phyloP scores from a whole-genome alignment of 2,113 vertebrate genomes.

The Anarrhichthys ocellatus region DNA sequence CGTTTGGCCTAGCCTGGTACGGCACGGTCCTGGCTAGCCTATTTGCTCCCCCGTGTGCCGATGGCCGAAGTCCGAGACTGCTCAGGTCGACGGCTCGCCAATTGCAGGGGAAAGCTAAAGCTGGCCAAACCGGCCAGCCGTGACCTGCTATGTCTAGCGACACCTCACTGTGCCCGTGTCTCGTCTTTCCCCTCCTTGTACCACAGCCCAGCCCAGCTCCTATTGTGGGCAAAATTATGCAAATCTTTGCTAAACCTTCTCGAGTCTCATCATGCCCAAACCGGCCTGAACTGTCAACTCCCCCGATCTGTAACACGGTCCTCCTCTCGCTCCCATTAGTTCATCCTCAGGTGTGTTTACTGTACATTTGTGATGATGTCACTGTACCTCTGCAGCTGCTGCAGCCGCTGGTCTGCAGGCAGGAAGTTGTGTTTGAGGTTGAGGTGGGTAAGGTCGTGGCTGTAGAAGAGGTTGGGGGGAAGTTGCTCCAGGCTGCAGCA shows the following conservation, averaged over 20 bases:
- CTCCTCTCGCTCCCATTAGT: neutral
- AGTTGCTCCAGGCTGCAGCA: constrained; percentile 97
- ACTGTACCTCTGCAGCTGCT: constrained; percentile 91
- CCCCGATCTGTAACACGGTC: neutral
- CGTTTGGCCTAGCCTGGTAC: constrained; percentile 56
- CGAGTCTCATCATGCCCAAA: constrained; percentile 35
- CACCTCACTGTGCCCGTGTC: constrained; percentile 19
- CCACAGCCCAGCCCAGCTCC: constrained; percentile 22
- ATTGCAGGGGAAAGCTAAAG: constrained; percentile 48
- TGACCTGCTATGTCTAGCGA: constrained; percentile 53
- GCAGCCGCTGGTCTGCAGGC: constrained; percentile 86
- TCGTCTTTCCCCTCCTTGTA: constrained; percentile 22
- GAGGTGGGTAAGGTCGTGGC: constrained; percentile 98
- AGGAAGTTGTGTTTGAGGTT: constrained; percentile 99
- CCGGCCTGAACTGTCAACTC: neutral
- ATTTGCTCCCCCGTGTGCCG: constrained; percentile 33
- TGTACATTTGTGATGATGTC: neutral
- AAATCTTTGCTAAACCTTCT: constrained; percentile 35
- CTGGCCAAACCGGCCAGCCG: constrained; percentile 49
- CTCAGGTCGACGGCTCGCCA: constrained; percentile 52
- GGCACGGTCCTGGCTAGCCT: constrained; percentile 52
- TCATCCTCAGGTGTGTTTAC: constrained; percentile 56
- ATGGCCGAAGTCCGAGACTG: constrained; percentile 55
- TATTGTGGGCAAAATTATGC: constrained; percentile 33
- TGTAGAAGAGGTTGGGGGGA: constrained; percentile 96